A percentile compares a stretch with the other conserved stretches of the same genome.
phyloP scores from a whole-genome alignment of 2,113 vertebrate genomes.

The Thymallus thymallus region DNA sequence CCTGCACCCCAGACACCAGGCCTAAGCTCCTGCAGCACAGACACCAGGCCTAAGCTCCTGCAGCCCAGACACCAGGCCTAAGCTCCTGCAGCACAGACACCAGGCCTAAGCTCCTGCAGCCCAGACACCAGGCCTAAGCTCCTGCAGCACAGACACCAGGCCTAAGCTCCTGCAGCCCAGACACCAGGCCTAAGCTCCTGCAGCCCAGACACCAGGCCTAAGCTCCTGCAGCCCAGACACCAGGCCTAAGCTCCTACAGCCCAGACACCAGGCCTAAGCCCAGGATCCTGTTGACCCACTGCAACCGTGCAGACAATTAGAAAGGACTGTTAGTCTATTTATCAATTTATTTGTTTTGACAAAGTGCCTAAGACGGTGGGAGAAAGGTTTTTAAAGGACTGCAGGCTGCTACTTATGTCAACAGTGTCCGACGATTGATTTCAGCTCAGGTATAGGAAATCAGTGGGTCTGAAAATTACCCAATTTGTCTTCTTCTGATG shows the following conservation, averaged over 20 bases:
- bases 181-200: not conserved
- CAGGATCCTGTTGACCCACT: conserved; percentile 15
- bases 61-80: conserved; percentile 17
- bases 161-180: not conserved
- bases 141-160: conserved; percentile 3
- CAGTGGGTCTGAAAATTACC: conserved; percentile 12
- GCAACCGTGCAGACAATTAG: conserved; percentile 28
- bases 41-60: not conserved
- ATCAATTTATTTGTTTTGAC: not conserved
- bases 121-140: too few relatives aligned
- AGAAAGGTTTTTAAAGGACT: not conserved
- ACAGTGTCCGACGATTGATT: conserved; percentile 22
- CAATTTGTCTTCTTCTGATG: not conserved
- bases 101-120: too few relatives aligned
- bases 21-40: too few relatives aligned
- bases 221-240: too few relatives aligned
- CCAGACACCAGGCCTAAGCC: not conserved
- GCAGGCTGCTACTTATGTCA: conserved; percentile 3
- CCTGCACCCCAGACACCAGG: not conserved
- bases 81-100: too few relatives aligned
- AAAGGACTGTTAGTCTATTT: conserved; percentile 1
- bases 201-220: not conserved
- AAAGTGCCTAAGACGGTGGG: not conserved
- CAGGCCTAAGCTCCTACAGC: not conserved
- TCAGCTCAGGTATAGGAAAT: conserved; percentile 5